Conservation (phyloP, 2,113 vertebrate genomes). For the Paratilapia polleni region DNA sequence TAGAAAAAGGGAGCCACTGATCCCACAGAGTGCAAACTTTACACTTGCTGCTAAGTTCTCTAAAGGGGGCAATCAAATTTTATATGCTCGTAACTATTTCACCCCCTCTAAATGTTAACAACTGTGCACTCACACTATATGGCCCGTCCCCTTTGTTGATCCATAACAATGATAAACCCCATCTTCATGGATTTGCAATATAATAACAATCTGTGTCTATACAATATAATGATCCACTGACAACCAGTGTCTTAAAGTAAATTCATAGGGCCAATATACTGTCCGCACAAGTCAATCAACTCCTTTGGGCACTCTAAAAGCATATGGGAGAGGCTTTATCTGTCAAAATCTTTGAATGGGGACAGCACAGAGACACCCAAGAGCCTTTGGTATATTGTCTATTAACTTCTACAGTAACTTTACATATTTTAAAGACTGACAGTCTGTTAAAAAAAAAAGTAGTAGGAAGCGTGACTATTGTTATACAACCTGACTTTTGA, state of each 20-base stretch:
- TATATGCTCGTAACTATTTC: conserved; percentile 80
- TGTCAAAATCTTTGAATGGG: conserved; percentile 48
- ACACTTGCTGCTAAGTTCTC: conserved; percentile 78
- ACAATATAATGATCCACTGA: conserved; percentile 44
- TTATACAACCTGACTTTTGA: conserved; percentile 29
- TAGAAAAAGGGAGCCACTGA: conserved; percentile 77
- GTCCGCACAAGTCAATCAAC: conserved; percentile 47
- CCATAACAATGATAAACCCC: conserved; percentile 37
- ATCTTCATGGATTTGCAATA: conserved; percentile 64
- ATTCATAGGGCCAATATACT: conserved; percentile 62
- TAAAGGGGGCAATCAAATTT: conserved; percentile 79
- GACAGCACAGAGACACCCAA: conserved; percentile 21
- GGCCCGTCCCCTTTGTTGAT: conserved; percentile 66
- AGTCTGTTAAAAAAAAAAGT: conserved; percentile 5
- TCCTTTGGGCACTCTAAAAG: conserved; percentile 58
- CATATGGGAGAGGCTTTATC: conserved; percentile 42
- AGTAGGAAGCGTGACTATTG: conserved; percentile 2
- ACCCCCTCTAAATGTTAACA: conserved; percentile 81
- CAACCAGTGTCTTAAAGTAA: conserved; percentile 55
- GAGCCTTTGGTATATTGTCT: conserved; percentile 25
- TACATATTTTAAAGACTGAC: conserved; percentile 33
- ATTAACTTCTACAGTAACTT: not conserved
- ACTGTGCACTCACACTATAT: conserved; percentile 70
- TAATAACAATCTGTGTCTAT: conserved; percentile 57
- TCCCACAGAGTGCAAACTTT: conserved; percentile 76